phyloP scores from a whole-genome alignment of 92 coral and sea anemone genomes.

The Pocillopora meandrina region DNA sequence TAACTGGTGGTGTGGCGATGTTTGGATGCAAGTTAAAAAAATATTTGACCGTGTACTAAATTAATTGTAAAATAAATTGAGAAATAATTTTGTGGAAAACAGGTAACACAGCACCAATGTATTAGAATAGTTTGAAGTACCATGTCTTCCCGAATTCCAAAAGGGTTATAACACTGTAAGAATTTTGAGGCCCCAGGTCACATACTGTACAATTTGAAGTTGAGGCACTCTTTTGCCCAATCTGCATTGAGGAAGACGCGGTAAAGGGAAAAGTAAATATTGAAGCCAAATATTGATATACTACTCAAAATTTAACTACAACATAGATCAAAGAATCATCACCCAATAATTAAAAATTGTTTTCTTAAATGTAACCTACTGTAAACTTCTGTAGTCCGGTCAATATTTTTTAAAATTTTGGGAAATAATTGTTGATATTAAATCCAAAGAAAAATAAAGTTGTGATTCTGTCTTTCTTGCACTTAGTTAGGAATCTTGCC shows the following conservation, averaged over 20 bases:
- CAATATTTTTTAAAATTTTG: constrained; percentile 4
- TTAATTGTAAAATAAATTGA: not conserved
- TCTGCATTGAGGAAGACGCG: not conserved
- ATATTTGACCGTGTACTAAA: not conserved
- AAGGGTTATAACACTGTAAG: not conserved
- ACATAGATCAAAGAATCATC: not conserved
- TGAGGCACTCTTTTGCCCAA: too few relatives aligned
- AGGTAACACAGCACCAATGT: not conserved
- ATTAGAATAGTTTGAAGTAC: not conserved
- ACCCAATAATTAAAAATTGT: too few relatives aligned
- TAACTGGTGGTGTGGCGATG: too few relatives aligned
- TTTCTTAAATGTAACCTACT: too few relatives aligned
- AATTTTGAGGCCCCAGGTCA: not conserved
- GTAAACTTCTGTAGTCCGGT: not conserved
- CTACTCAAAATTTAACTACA: not conserved
- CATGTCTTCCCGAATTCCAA: not conserved
- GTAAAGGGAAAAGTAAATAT: not conserved
- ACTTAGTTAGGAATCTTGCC: not conserved
- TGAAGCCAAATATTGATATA: constrained; percentile 7
- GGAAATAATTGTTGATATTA: not conserved
- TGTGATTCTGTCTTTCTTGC: not conserved
- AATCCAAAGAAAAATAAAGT: constrained; percentile 7
- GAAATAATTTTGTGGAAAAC: not conserved
- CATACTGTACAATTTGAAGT: not conserved
- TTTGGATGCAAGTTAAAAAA: too few relatives aligned